These are phyloP conservation scores for Cheumatopsyche charites DNA, from an alignment of 1,140 invertebrate genomes.

Conservation along the genomic window DNA sequence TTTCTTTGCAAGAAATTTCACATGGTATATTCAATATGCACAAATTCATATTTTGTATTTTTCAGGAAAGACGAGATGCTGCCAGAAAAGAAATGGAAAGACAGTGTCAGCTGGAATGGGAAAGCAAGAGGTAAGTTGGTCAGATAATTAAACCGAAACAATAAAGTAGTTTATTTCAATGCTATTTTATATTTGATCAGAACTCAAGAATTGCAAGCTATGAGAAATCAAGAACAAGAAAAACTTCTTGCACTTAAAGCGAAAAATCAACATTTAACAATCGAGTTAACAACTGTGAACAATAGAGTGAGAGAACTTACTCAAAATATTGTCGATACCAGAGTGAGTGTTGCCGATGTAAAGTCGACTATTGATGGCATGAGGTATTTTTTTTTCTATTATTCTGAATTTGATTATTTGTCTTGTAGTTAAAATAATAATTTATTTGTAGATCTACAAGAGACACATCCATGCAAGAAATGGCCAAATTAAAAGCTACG, in stretches of 20 bases:
- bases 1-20: too few relatives aligned
- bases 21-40: too few relatives aligned
- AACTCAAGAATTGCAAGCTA: slow-evolving; percentile 81
- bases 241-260: slow-evolving; percentile 88
- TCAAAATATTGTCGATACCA: slow-evolving; percentile 85
- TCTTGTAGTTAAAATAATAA: background rate
- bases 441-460: slow-evolving; percentile 67
- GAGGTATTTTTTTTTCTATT: slow-evolving; percentile 61
- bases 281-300: slow-evolving; percentile 42
- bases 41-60: too few relatives aligned
- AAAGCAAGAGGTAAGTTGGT: slow-evolving; percentile 75
- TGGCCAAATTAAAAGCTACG: slow-evolving; percentile 83
- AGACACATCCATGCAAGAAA: slow-evolving; percentile 88
- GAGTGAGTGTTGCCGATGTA: slow-evolving; percentile 87
- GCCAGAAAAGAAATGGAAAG: slow-evolving; percentile 85
- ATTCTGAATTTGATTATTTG: background rate
- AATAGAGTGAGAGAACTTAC: slow-evolving; percentile 76
- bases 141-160: too few relatives aligned
- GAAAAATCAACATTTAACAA: slow-evolving; percentile 57
- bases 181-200: slow-evolving; percentile 43
- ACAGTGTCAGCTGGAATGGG: slow-evolving; percentile 95
- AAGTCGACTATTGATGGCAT: slow-evolving; percentile 97
- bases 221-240: slow-evolving; percentile 87
- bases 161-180: slow-evolving; percentile 18
- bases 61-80: slow-evolving; percentile 62